A percentile compares a stretch with the other conserved stretches of the same genome.
Conservation (phyloP, 1,140 invertebrate species). For the Oedothorax gibbosus region DNA sequence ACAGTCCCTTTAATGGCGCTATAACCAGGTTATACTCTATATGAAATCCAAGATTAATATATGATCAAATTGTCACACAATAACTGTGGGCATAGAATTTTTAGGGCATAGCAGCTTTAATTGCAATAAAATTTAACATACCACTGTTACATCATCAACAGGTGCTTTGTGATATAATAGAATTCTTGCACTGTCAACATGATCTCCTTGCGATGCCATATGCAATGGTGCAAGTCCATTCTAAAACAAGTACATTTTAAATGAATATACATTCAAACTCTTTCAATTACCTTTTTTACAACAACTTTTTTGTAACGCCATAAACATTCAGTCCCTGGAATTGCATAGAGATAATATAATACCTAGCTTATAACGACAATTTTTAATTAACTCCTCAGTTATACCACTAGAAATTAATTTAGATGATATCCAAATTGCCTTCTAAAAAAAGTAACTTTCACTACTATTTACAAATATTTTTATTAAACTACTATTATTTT, state of each 20-base stretch:
- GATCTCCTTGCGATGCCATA: constrained; percentile 98
- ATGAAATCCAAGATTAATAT: too few relatives aligned
- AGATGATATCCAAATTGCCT: too few relatives aligned
- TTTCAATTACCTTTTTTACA: neutral
- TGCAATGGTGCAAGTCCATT: constrained; percentile 93
- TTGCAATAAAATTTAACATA: constrained; percentile 57
- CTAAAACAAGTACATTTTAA: constrained; percentile 68
- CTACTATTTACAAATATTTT: too few relatives aligned
- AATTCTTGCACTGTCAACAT: constrained; percentile 96
- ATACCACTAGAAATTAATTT: too few relatives aligned
- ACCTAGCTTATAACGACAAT: neutral
- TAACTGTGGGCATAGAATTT: neutral
- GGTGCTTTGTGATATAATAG: constrained; percentile 95
- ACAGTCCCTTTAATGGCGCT: too few relatives aligned
- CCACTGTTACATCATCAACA: constrained; percentile 98
- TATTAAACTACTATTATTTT: too few relatives aligned
- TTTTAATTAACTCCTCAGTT: neutral
- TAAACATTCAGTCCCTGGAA: neutral
- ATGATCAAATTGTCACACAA: too few relatives aligned
- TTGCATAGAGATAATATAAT: neutral
- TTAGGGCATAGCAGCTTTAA: neutral
- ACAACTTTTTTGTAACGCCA: neutral
- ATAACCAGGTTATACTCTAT: too few relatives aligned
- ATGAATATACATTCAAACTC: neutral
- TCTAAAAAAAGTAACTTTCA: too few relatives aligned